Base-by-base conservation (phyloP, 1,140 invertebrate species). In the Battus philenor region DNA sequence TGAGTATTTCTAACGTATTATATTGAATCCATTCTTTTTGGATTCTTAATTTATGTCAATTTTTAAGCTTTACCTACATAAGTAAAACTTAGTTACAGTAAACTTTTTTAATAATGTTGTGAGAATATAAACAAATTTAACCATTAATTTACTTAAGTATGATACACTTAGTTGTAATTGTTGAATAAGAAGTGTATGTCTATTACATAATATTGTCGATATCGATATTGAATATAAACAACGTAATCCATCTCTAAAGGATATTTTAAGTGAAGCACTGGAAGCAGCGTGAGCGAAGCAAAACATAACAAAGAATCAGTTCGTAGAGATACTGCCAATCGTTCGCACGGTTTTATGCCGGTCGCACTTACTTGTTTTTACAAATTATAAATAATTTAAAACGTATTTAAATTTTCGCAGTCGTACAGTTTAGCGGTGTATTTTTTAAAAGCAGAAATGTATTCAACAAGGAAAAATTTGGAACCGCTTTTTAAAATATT, bases 291-390 rank as follows among this genome's bases (percentile, higher is more conserved):
- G 68, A 29, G 38, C 26, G 54, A 77, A 68, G 63, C 65, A 64
- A 74, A 78, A 78, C 74, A 78, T 54, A 77, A 80, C 76, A 79
- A 84, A 80, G 76, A 73, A 74, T 72, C 78, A 82, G 76, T 41
- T 10, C 20, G 13, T 9, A 7, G 20, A 2, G 9, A 18, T 8
- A 10, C 38, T 29, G 26, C 15, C 24, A 41, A 13, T 79, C 71
- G 76, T 79, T 86, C 77, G 80, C 73, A 84, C 74, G 74, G 66
- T 70, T 51, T 60, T 60, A 56, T 52, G 27, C 52, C 45, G 64
- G 61, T 52, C 54, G 67, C 68, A 55, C 69, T 66, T 45, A n/a
- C n/a, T n/a, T 33, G 31, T 33, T 13, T 33, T 33, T 33, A 17
- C 17, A 33, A 33, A 9, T n/a, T 17, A 16, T 0, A 33, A 9